phyloP scores from a whole-genome alignment of 2,888 invertebrate genomes.

The Sinhomidia bicolor region DNA sequence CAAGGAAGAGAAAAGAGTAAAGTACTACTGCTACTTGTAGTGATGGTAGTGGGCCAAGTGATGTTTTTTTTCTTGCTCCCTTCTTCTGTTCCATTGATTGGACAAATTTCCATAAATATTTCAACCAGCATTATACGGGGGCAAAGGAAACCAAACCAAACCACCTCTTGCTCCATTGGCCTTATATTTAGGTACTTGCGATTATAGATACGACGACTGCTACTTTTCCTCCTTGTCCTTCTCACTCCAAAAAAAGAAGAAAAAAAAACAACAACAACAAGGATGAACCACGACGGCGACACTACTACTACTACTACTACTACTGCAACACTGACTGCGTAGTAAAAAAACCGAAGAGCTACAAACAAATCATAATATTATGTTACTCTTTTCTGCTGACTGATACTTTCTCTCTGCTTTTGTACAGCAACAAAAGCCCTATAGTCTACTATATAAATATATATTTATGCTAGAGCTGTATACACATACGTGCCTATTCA shows the following conservation, averaged over 20 bases:
- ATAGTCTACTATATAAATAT: too few relatives aligned
- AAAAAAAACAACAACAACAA: background rate
- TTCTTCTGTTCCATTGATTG: slow-evolving; percentile 72
- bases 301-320: too few relatives aligned
- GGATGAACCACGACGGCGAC: background rate
- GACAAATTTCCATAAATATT: slow-evolving; percentile 74
- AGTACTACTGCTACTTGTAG: background rate
- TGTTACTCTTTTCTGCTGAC: background rate
- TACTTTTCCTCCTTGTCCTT: background rate
- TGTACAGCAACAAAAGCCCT: too few relatives aligned
- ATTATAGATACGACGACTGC: background rate
- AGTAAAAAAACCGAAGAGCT: background rate
- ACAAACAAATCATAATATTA: slow-evolving; percentile 30
- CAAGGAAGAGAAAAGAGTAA: slow-evolving; percentile 33
- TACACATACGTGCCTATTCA: too few relatives aligned
- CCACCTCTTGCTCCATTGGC: slow-evolving; percentile 7
- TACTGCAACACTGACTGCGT: too few relatives aligned
- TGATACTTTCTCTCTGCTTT: background rate
- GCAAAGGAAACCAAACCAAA: background rate
- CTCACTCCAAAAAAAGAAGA: background rate
- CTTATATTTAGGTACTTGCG: background rate
- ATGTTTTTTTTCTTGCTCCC: slow-evolving; percentile 70
- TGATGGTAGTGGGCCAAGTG: slow-evolving; percentile 61
- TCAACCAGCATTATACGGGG: slow-evolving; percentile 42
- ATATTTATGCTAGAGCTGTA: too few relatives aligned